phyloP scores from a whole-genome alignment of 1,140 invertebrate species.

The Marisa cornuarietis region DNA sequence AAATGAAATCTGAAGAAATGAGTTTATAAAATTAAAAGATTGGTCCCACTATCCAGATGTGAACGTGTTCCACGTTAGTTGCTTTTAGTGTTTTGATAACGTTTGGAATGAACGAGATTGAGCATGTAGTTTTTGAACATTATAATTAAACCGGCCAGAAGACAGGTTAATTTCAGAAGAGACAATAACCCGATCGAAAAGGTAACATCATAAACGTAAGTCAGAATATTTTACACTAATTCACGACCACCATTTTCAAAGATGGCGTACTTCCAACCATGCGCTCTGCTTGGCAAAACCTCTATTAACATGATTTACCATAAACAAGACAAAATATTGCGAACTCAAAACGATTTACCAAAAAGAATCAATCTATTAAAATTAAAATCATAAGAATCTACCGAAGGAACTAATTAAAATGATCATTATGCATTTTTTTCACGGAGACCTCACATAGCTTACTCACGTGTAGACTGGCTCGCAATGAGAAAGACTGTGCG shows the following conservation, averaged over 20 bases:
- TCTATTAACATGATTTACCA: neutral
- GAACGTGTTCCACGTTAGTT: no score
- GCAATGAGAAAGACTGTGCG: neutral
- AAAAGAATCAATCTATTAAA: neutral
- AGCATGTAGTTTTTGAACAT: no score
- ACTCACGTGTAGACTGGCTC: constrained; percentile 5
- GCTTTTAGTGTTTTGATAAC: no score
- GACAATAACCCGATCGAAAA: no score
- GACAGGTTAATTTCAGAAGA: no score
- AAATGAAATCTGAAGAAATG: no score
- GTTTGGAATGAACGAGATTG: no score
- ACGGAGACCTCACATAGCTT: neutral
- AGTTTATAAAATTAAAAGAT: no score
- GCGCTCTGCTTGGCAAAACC: neutral
- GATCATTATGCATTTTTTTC: neutral
- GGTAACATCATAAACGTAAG: no score
- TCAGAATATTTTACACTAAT: no score
- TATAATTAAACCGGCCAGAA: no score
- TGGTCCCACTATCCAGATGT: no score
- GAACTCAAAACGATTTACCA: neutral
- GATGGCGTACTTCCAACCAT: constrained; percentile 5
- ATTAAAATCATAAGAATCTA: neutral
- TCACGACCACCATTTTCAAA: constrained; percentile 6
- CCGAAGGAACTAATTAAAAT: neutral
- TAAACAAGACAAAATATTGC: neutral